Base-by-base conservation (phyloP, 2,113 vertebrate species). In the Diphyllodes magnificus region DNA sequence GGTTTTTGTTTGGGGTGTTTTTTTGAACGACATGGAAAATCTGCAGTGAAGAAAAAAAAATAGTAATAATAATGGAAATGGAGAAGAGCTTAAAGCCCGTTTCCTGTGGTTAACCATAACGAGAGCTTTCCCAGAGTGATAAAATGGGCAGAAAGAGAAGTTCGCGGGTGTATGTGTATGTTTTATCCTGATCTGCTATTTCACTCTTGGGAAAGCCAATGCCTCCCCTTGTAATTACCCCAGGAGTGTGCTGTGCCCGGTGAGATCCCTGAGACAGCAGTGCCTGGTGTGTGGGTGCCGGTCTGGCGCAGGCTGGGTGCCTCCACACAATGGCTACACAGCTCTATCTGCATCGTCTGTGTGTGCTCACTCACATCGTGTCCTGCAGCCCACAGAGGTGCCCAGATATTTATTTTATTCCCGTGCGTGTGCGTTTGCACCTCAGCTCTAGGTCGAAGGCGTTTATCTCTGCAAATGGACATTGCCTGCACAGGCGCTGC, bases 121-220 rank as follows among this genome's bases (percentile, higher is more conserved):
- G 64, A 92, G 90, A 86, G 93, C 86, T 95, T 92, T 95, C 82
- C 89, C 89, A 77, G 93, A 86, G 92, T 66, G 93, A 87, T 73
- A 88, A 95, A 87, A 94, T n/a, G 92, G 90, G 49, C 90, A 94
- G 92, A 91, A 44, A 77, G 85, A 66, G 87, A 90, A 96, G 89
- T 95, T 94, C n/a, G 25, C 15, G 9, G n/a, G 59, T 61, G 65
- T 19, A 0, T 35, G 75, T 50, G 50, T 82, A 6, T 64, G 78
- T 20, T 87, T 64, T 51, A 56, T 21, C 88, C 87, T 44, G 82
- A 66, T 72, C n/a, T 90, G 91, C 86, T 93, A 6, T 90, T 86
- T 88, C 95, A 54, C 90, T 40, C 85, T 82, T 77, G 90, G 92
- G 59, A 86, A 86, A 96, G 90, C 64, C 91, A 66, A 7, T 87